Base-by-base conservation (phyloP, 2,888 invertebrate genomes). In the Agriopis aurantiaria region DNA sequence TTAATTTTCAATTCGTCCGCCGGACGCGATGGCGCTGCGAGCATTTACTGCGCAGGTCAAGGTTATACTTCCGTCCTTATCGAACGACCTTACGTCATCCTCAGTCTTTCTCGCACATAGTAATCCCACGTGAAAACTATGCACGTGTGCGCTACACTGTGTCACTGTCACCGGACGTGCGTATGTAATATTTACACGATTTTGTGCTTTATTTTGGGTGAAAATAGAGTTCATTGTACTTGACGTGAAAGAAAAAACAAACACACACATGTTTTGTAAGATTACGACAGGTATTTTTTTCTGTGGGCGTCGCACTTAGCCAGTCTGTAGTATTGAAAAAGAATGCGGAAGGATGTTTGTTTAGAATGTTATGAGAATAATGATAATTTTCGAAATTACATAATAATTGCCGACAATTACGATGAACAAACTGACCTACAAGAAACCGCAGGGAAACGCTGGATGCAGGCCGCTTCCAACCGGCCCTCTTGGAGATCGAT, bases 21-120 rank as follows among this genome's bases (percentile, higher is more conserved):
- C 71, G 70, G 43, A 17, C 74, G 12, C 49, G 68, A 76, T 76
- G 78, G 84, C 85, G 83, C 76, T 82, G 69, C 75, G 69, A 76
- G 78, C 77, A 74, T 82, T 80, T 79, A 86, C 84, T 88, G 88
- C 90, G 88, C 89, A 89, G 89, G 90, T 90, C 91, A 90, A 91
- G 90, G 90, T 85, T 88, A 80, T 73, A 64, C 72, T 57, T 73
- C 75, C 68, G 71, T 88, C 87, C 78, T 82, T 75, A 73, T 89
- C 83, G 43, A 78, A 70, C 83, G 14, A 63, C 71, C 71, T 71
- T 71, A 71, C 73, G 73, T 73, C 66, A 69, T 55, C 51, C 56
- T 67, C 74, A 68, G 57, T 82, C 78, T 78, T 73, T 67, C 74
- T 79, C 78, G 67, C 80, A 75, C 82, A 66, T 75, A 80, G 73